phyloP scores from a whole-genome alignment of 2,888 invertebrate genomes.

The Parochlus steinenii region DNA sequence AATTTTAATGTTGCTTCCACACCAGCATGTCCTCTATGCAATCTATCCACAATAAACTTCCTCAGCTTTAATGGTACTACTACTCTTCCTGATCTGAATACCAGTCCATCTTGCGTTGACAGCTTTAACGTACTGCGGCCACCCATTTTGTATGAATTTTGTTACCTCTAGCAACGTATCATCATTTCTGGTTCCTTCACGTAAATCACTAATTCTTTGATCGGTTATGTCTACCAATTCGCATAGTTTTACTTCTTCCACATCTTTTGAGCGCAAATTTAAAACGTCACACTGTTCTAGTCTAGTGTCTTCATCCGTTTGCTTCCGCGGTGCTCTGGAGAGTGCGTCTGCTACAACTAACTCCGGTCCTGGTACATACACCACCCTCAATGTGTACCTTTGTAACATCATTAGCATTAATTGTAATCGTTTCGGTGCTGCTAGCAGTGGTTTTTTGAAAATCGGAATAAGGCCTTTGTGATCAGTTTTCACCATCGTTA shows the following conservation, averaged over 20 bases:
- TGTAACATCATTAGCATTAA: constrained; percentile 14
- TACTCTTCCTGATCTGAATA: constrained; percentile 5
- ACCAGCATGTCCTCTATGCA: too few species aligned
- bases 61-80: constrained; percentile 5
- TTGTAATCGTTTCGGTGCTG: constrained; percentile 15
- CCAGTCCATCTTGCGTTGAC: not conserved
- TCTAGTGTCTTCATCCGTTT: not conserved
- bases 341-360: constrained; percentile 15
- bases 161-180: not conserved
- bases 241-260: too few species aligned
- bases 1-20: constrained; percentile 10
- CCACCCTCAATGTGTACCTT: constrained; percentile 14
- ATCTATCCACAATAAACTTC: constrained; percentile 3
- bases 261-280: not conserved
- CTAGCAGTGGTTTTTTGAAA: constrained; percentile 13
- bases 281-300: constrained; percentile 1
- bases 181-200: not conserved
- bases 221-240: not conserved
- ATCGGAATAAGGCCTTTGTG: constrained; percentile 16
- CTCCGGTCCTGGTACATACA: constrained; percentile 14
- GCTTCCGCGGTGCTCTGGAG: constrained; percentile 10
- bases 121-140: not conserved
- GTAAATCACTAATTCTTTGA: not conserved
- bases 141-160: not conserved
- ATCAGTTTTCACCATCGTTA: constrained; percentile 15